A percentile compares a stretch with the other conserved stretches of the same genome.
These are phyloP conservation scores for Augochlorella aurata DNA, from an alignment of 2,888 invertebrate species.

Conservation along the genomic window DNA sequence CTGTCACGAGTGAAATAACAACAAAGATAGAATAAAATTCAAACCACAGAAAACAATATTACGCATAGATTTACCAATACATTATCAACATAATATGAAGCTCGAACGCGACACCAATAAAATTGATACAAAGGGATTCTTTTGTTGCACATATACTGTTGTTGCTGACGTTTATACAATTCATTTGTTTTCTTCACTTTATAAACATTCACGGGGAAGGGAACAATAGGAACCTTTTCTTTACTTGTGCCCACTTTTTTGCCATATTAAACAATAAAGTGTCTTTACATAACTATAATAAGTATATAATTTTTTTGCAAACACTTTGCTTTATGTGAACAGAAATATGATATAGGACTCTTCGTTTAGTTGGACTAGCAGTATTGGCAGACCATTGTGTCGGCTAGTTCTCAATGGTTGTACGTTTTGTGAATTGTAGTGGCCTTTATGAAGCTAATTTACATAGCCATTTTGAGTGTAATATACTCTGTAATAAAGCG, in stretches of 20 bases:
- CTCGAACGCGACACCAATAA: conserved; percentile 28
- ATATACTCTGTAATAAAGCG: conserved; percentile 98
- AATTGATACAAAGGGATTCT: conserved; percentile 17
- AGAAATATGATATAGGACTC: conserved; percentile 68
- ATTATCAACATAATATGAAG: conserved; percentile 41
- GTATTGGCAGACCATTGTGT: conserved; percentile 68
- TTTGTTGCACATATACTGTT: conserved; percentile 18
- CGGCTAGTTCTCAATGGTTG: conserved; percentile 72
- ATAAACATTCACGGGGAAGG: conserved; percentile 37
- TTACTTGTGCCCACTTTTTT: conserved; percentile 50
- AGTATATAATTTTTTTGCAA: conserved; percentile 50
- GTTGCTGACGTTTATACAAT: conserved; percentile 32
- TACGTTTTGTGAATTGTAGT: conserved; percentile 51
- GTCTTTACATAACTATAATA: conserved; percentile 62
- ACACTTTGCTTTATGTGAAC: conserved; percentile 44
- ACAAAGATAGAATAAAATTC: conserved; percentile 48
- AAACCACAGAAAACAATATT: conserved; percentile 42
- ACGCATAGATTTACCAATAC: conserved; percentile 27
- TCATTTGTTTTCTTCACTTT: conserved; percentile 15
- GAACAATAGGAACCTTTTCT: conserved; percentile 52
- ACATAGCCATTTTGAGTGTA: conserved; percentile 88
- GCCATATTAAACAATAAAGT: conserved; percentile 57
- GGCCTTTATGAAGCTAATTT: conserved; percentile 42
- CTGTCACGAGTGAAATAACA: conserved; percentile 39
- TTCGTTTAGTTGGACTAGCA: conserved; percentile 75